Base-by-base conservation (phyloP, 2,113 vertebrate species). In the Salvator merianae region DNA sequence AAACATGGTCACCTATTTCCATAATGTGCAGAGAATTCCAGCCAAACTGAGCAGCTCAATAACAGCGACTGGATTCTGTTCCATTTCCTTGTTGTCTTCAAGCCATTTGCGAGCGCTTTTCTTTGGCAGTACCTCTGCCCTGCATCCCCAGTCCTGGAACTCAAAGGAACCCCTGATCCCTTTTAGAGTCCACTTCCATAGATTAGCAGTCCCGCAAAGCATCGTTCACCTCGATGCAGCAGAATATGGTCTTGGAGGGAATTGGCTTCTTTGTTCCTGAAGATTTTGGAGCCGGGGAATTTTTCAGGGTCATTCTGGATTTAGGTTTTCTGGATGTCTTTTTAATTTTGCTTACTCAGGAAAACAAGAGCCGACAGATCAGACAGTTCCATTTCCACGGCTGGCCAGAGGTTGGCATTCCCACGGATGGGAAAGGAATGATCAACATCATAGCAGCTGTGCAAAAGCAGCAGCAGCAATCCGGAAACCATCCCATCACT, bases 391-490 rank as follows among this genome's bases (percentile, higher is more conserved):
- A 99, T 89, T 99, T 99, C 94, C 99, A 99, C 0, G 98, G 99
- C 87, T 99, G 99, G 99, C 99, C 99, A 18, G 98, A 99, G 82
- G 98, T 99, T 68, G 99, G 98, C 66, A 99, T 99, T 93, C 99
- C 99, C 12, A 95, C 96, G 0, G 98, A 99, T 0, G 98, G 99
- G 1, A 99, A 99, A 93, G 98, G 99, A 70, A 99, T 99, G 98
- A 99, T 99, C 95, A 99, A 97, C 96, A 98, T 99, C 93, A 99
- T 99, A 0, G 98, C 98, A 0, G 98, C 99, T 0, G 98, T 99
- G 90, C 98, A 99, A 94, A 99, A 99, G 88, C 98, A 99, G 86
- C 99, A 99, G 93, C 99, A 99, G 88, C 98, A 99, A 95, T 99
- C 99, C 59, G 99, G 99, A 83, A 99, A 99, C 94, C 99, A 99